A percentile compares a stretch with the other conserved stretches of the same genome.
These are phyloP conservation scores for Blennius ocellaris DNA, from an alignment of 2,113 vertebrate genomes.

Conservation along the genomic window DNA sequence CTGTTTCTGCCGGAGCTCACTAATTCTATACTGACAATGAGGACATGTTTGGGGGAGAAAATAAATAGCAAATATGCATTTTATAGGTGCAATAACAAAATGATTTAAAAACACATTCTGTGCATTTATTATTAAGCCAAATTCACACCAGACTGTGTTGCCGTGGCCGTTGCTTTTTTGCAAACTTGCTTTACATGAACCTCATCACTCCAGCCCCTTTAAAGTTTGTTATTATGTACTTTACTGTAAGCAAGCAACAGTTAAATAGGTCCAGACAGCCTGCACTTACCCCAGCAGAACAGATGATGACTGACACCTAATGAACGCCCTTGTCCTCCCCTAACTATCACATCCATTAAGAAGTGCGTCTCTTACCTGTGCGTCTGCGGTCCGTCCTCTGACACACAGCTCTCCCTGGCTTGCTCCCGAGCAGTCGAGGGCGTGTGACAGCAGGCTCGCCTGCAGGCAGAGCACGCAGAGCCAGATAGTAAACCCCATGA, in stretches of 20 bases:
- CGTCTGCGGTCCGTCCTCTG: slow-evolving; percentile 60
- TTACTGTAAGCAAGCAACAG: slow-evolving; percentile 49
- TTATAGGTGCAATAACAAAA: too few relatives aligned
- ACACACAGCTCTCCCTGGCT: slow-evolving; percentile 64
- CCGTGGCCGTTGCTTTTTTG: neutral
- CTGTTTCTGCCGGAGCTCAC: too few relatives aligned
- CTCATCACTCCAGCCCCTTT: slow-evolving; percentile 28
- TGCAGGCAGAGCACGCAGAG: slow-evolving; percentile 79
- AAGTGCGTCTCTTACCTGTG: slow-evolving; percentile 74
- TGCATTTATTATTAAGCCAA: too few relatives aligned
- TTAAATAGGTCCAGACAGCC: slow-evolving; percentile 46
- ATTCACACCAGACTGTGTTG: too few relatives aligned
- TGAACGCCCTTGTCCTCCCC: slow-evolving; percentile 48
- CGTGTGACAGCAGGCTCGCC: slow-evolving; percentile 79
- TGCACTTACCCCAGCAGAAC: slow-evolving; percentile 49
- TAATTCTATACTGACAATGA: too few relatives aligned
- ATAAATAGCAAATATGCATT: too few relatives aligned
- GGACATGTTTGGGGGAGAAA: too few relatives aligned
- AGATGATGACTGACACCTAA: slow-evolving; percentile 58
- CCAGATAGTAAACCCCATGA: slow-evolving; percentile 80
- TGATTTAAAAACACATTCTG: too few relatives aligned
- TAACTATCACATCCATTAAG: slow-evolving; percentile 63
- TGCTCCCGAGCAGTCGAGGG: slow-evolving; percentile 71
- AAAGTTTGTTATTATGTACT: slow-evolving; percentile 34
- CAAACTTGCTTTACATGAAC: slow-evolving; percentile 1